Percentiles rank a stretch among this genome's conserved stretches.
Evolutionary conservation across 2,113 vertebrate species (phyloP).

Genomic region (Fregata magnificens): DNA sequence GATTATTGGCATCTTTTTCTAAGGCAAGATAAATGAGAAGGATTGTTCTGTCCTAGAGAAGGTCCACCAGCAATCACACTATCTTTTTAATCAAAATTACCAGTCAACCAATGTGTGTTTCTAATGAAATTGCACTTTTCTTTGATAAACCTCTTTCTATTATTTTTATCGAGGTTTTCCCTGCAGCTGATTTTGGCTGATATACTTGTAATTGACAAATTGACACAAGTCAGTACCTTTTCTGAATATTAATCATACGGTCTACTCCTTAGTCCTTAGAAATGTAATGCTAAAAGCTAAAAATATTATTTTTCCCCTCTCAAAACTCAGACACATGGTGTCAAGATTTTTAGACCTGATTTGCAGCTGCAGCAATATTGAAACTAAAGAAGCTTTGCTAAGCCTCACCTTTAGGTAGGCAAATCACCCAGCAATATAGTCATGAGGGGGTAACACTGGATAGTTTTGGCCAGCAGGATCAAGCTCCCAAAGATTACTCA

Average conservation of each 20-base stretch:
- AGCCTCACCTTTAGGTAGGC: background rate
- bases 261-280: background rate
- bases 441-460: background rate
- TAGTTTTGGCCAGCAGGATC: background rate
- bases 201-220: background rate
- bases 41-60: background rate
- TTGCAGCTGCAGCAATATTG: background rate
- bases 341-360: background rate
- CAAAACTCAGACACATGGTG: background rate
- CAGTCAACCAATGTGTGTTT: background rate
- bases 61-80: background rate
- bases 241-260: background rate
- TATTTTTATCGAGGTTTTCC: slow-evolving; percentile 17
- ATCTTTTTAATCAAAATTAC: slow-evolving; percentile 34
- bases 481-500: background rate
- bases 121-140: background rate
- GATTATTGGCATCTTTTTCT: background rate
- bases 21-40: background rate
- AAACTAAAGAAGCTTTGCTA: background rate
- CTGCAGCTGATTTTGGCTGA: slow-evolving; percentile 11
- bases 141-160: slow-evolving; percentile 29
- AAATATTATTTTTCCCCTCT: background rate
- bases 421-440: background rate
- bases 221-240: background rate
- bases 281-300: background rate